Evolutionary conservation across 2,888 invertebrate genomes (phyloP).

Genomic region (Hypena proboscidalis): DNA sequence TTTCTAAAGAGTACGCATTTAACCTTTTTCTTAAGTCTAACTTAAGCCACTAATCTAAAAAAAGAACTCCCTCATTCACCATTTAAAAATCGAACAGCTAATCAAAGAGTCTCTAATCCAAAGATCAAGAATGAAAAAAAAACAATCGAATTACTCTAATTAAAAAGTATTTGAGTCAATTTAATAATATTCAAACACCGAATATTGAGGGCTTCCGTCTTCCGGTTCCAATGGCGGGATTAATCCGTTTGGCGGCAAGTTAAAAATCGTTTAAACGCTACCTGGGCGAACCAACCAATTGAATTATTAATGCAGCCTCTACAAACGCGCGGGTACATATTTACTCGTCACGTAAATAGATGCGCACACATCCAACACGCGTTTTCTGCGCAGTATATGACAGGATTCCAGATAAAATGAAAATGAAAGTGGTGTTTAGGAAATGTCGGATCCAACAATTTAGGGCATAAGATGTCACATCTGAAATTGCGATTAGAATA

Average conservation of each 20-base stretch:
- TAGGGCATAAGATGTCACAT: too few species aligned
- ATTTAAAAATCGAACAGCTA: constrained; percentile 23
- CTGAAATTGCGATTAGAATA: too few species aligned
- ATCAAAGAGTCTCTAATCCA: constrained; percentile 33
- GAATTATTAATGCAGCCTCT: constrained; percentile 86
- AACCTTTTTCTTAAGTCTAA: too few species aligned
- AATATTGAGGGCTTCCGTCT: constrained; percentile 23
- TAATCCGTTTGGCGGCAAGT: constrained; percentile 80
- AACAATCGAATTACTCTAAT: constrained; percentile 45
- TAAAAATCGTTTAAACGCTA: constrained; percentile 84
- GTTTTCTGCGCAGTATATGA: constrained; percentile 68
- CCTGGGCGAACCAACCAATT: constrained; percentile 80
- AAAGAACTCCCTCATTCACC: neutral
- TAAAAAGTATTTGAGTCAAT: constrained; percentile 47
- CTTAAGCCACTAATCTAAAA: too few species aligned
- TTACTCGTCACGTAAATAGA: constrained; percentile 84
- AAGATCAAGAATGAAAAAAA: constrained; percentile 39
- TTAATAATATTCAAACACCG: constrained; percentile 47
- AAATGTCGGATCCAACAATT: too few species aligned
- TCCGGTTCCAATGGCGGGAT: constrained; percentile 53
- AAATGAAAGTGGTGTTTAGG: constrained; percentile 2
- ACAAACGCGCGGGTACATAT: constrained; percentile 83
- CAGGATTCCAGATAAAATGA: constrained; percentile 23
- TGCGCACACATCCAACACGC: constrained; percentile 85
- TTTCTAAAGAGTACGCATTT: neutral